Evolutionary conservation across 2,113 vertebrate species (phyloP).

Genomic region (Phainopepla nitens): DNA sequence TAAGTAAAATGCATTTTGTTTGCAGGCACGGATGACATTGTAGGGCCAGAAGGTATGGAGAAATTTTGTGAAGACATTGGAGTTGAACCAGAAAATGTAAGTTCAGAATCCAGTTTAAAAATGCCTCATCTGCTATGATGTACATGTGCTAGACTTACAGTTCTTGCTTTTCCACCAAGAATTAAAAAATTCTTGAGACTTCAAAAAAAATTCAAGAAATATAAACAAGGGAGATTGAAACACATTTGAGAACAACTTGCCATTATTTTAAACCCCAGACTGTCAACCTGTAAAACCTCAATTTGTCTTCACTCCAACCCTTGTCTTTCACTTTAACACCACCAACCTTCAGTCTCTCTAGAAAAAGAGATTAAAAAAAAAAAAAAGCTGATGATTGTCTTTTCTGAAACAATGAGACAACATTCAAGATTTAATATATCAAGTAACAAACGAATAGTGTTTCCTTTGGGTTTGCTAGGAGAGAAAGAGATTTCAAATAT

Average conservation of each 20-base stretch:
- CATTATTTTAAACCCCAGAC: neutral
- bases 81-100: conserved; percentile 98
- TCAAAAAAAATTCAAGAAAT: neutral
- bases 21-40: conserved; percentile 90
- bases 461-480: neutral
- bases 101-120: conserved; percentile 26
- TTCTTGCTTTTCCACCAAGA: neutral
- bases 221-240: neutral
- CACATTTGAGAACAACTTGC: neutral
- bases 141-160: neutral
- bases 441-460: neutral
- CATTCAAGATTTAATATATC: neutral
- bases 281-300: neutral
- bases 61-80: conserved; percentile 99
- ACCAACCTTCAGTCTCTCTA: neutral
- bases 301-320: neutral
- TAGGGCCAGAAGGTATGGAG: conserved; percentile 98
- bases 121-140: neutral
- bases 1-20: neutral
- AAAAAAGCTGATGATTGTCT: neutral
- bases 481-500: neutral
- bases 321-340: neutral
- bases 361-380: neutral
- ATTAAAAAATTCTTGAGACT: neutral
- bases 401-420: neutral